These are phyloP conservation scores for Neosilurus hyrtlii DNA, from an alignment of 2,797 vertebrate genomes.

Conservation along the genomic window DNA sequence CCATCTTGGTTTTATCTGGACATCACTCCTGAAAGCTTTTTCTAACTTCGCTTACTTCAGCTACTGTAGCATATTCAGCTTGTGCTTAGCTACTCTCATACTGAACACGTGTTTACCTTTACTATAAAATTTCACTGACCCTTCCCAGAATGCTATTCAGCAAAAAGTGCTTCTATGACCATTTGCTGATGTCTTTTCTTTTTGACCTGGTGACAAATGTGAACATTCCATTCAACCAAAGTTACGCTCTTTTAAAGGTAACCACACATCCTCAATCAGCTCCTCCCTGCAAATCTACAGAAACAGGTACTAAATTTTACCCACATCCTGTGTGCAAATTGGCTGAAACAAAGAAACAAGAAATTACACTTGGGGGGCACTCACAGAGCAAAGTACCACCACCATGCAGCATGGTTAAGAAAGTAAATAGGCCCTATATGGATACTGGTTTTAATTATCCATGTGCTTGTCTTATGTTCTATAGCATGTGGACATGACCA, in stretches of 20 bases:
- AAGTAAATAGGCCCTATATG: no score
- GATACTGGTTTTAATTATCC: no score
- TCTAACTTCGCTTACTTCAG: neutral
- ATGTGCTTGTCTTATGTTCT: no score
- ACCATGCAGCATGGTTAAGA: no score
- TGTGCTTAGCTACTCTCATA: neutral
- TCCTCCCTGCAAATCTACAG: neutral
- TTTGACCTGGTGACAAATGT: neutral
- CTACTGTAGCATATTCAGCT: neutral
- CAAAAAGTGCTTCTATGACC: neutral
- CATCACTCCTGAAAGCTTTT: neutral
- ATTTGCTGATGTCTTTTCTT: neutral
- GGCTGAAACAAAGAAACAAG: neutral
- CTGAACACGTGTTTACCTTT: neutral
- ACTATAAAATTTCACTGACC: neutral
- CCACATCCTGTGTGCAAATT: neutral
- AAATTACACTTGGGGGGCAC: no score
- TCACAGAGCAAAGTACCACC: no score
- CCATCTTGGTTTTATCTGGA: neutral
- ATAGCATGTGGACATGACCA: no score
- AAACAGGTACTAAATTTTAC: neutral
- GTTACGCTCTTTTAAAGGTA: neutral
- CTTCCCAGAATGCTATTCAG: neutral
- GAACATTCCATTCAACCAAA: neutral
- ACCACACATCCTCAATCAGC: neutral